phyloP scores from a whole-genome alignment of 2,113 vertebrate genomes.

The Pseudonaja textilis region DNA sequence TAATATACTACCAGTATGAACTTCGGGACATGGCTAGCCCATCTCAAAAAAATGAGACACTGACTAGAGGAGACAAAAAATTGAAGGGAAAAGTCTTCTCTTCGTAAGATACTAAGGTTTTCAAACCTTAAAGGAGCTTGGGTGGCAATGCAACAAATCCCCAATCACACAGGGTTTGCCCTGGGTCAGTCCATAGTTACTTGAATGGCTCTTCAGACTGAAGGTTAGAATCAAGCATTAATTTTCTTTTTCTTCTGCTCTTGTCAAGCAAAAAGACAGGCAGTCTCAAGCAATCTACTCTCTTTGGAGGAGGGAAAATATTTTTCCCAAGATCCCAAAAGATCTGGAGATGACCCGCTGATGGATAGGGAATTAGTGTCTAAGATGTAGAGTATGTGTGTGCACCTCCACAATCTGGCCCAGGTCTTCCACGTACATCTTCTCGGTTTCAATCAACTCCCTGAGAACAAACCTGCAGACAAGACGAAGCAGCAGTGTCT shows the following conservation, averaged over 20 bases:
- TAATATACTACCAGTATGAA: neutral
- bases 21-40: neutral
- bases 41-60: neutral
- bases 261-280: neutral
- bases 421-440: constrained; percentile 86
- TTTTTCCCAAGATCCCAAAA: neutral
- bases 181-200: neutral
- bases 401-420: constrained; percentile 87
- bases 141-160: neutral
- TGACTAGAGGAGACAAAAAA: neutral
- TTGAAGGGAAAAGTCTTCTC: neutral
- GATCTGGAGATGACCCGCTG: neutral
- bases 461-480: constrained; percentile 82
- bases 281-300: neutral
- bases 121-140: neutral
- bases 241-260: neutral
- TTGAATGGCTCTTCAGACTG: neutral
- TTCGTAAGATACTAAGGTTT: neutral
- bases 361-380: neutral
- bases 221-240: neutral
- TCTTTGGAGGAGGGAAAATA: neutral
- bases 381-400: neutral
- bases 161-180: neutral
- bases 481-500: constrained; percentile 18
- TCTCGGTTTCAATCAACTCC: constrained; percentile 90